Evolutionary conservation across 2,113 vertebrate genomes (phyloP).

Genomic region (Catharus bicknelli): DNA sequence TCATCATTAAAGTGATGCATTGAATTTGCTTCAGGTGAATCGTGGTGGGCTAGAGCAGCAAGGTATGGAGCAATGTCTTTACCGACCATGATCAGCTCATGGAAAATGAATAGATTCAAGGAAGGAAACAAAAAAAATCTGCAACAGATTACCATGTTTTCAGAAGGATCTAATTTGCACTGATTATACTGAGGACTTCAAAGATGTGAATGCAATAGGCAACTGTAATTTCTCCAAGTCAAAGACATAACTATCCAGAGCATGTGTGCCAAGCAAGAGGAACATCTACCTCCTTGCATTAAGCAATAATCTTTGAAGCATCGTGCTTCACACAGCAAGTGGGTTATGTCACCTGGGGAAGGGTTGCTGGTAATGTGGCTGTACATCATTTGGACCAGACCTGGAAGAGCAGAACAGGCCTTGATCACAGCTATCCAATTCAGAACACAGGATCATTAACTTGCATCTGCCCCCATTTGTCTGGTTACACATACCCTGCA

Average conservation of each 20-base stretch:
- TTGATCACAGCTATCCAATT: background rate
- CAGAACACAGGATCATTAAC: background rate
- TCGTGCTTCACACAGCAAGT: background rate
- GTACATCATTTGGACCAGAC: background rate
- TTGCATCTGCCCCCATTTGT: background rate
- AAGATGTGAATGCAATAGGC: background rate
- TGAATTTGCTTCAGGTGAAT: background rate
- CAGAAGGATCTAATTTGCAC: background rate
- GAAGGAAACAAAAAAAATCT: background rate
- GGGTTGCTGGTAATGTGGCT: background rate
- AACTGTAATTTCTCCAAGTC: background rate
- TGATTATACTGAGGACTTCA: background rate
- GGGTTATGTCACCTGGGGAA: background rate
- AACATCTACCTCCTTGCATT: background rate
- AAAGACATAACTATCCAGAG: background rate
- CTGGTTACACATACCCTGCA: background rate
- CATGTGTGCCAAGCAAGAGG: background rate
- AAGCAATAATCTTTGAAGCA: background rate
- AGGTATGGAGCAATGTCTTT: background rate
- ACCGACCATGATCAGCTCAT: background rate
- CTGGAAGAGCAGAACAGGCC: background rate
- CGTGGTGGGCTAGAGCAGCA: background rate
- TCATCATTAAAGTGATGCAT: background rate
- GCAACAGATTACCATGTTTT: background rate
- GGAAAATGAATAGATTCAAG: background rate